Base-by-base conservation (phyloP, 2,113 vertebrate species). In the Rhabdomys dilectus region DNA sequence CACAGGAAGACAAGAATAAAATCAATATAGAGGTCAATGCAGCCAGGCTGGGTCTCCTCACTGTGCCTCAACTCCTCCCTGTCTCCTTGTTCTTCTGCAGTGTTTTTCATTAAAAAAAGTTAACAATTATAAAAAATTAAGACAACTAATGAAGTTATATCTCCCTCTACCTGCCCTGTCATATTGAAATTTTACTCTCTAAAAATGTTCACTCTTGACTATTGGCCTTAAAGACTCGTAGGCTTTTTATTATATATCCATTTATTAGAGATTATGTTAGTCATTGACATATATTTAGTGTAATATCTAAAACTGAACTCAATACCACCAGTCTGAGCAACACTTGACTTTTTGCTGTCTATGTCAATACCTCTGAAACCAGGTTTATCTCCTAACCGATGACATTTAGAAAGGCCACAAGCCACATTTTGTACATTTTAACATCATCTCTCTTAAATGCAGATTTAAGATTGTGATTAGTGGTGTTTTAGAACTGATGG, bases 251-350 rank as follows among this genome's bases (percentile, higher is more conserved):
- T 89, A 4, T 24, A 13, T 11, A 15, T 26, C 77, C 12, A 5
- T 34, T 73, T 60, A 39, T 64, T 53, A 29, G 34, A 31, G 84
- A 53, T 19, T 64, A 34, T 45, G 36, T 48, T n/a, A 34, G 36
- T 72, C n/a, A 78, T 48, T 56, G 12, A 31, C 62, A 36, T 1
- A 76, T 48, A 42, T 62, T 86, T 85, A 34, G 45, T 17, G 51
- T 51, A 87, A 22, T 90, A 42, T 88, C 75, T 96, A 84, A 95
- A 95, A 73, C 75, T 42, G 34, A 85, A 60, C 7, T 84, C 68
- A 0, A 0, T 81, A 29, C 36, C 21, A 21, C 22, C 5, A 0
- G 17, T 73, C 9, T 60, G 34, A 19, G 34, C 10, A 26, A 62
- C 8, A 1, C 4, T 60, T 53, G 45, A 3, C 45, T 15, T n/a